Evolutionary conservation across 2,797 vertebrate species (phyloP), one percentile per base, ranked within the genome.

Genomic region (Esox lucius): DNA sequence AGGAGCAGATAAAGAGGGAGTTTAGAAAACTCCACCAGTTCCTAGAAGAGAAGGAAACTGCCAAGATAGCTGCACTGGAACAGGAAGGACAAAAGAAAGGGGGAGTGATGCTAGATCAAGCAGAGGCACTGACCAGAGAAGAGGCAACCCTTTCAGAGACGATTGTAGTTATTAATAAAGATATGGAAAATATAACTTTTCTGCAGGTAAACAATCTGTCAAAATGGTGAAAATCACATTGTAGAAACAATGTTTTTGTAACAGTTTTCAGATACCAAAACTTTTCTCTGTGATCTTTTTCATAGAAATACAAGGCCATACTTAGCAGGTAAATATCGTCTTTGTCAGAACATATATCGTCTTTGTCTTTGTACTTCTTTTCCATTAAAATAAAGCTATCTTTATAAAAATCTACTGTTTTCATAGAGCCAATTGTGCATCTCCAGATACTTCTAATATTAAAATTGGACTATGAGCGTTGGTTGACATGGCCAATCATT

Each of bases 181-280:
- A 77, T 28, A 71, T 77, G 17, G 67, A 77, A 19, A 28, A 77
- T 16, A 5, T 69, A 24, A 61, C 71, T 11, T 73, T 77, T 39
- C n/a, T 77, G 39, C 35, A 51, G 12, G 69, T 70, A 53, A 33
- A 16, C 6, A 64, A 24, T 62, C 24, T 12, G 59, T 62, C n/a
- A 62, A 24, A 26, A 62, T 61, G 6, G 22, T 61, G 3, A 12
- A 62, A 62, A 62, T 62, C 59, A n/a, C 22, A 24, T 15, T 13
- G 9, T 4, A 24, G 59, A 24, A 1, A 15, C 24, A 53, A 5
- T 7, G 49, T 53, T 53, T 49, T 12, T 53, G 5, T 53, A 16
- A 53, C 17, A 19, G 49, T 53, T 2, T 1, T 22, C 9, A 61
- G 22, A 24, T 61, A 22, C 17, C 22, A 22, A 24, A 61, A 61